Base-by-base conservation (phyloP, 2,797 vertebrate species). In the Sebastes jordani region DNA sequence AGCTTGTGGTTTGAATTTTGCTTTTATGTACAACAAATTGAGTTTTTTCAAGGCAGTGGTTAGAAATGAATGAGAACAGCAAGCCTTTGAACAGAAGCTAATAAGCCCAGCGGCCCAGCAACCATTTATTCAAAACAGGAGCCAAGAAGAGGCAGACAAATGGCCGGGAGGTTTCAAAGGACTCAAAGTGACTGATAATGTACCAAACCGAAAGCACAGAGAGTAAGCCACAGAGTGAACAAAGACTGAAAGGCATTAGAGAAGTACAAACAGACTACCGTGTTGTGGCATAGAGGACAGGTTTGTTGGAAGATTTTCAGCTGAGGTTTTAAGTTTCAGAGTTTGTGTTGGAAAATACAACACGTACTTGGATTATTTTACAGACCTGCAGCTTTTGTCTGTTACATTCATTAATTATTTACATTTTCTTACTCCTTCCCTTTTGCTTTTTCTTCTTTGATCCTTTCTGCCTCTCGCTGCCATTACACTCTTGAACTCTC, bases 51-150 rank as follows among this genome's bases (percentile, higher is more conserved):
- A 73, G 49, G 68, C 67, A 18, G 38, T 79, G 32, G 68, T 75
- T 82, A 30, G 34, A 62, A 83, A 78, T 62, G 36, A 77, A 84
- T 86, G 54, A 89, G 74, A 82, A 66, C 76, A 86, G 62, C 49
- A 63, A 78, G 70, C 65, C 71, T 88, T 88, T 90, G 80, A 93
- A 81, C 46, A 66, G 73, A 74, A 60, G 76, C 64, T 80, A 86
- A 88, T 86, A 81, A 86, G 70, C 72, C 52, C 74, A 27, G 58
- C 20, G 30, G 64, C 49, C 49, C 20, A 54, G 20, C 49, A 54
- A 54, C 13, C 7, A 38, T 82, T 78, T 74, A 86, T 79, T 90
- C 36, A 79, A 78, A 85, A 77, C n/a, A 68, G 61, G 55, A 76
- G 67, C 54, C 8, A 60, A 60, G 60, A 66, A 54, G n/a, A 82